Percentiles rank a stretch among this genome's conserved stretches.
Evolutionary conservation across 2,797 vertebrate species (phyloP).

Genomic region (Melanitta fusca): DNA sequence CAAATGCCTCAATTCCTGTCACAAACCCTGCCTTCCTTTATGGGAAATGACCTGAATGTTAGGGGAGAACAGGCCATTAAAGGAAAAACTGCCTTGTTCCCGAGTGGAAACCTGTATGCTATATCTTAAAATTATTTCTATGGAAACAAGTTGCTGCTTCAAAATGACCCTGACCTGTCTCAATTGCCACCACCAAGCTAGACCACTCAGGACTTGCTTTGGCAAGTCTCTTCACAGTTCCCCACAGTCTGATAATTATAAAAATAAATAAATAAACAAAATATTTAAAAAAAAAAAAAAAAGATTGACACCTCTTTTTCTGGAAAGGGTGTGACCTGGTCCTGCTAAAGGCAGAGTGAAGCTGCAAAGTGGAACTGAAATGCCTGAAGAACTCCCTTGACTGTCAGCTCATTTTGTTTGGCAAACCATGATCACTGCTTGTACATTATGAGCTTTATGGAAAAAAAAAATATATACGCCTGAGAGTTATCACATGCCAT

Average conservation of each 20-base stretch:
- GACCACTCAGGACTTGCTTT: neutral
- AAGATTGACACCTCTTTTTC: slow-evolving; percentile 30
- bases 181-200: neutral
- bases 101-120: neutral
- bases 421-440: slow-evolving; percentile 38
- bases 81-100: neutral
- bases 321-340: slow-evolving; percentile 6
- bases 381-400: slow-evolving; percentile 32
- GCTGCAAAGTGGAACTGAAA: slow-evolving; percentile 51
- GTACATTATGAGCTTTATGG: neutral
- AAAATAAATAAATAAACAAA: neutral
- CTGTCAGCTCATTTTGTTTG: slow-evolving; percentile 62
- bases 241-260: neutral
- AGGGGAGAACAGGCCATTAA: neutral
- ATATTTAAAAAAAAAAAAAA: neutral
- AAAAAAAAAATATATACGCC: neutral
- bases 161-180: neutral
- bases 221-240: neutral
- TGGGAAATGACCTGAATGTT: neutral
- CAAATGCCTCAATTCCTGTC: neutral
- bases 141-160: neutral
- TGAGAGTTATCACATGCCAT: slow-evolving; percentile 51
- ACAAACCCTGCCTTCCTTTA: neutral
- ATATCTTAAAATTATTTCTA: neutral
- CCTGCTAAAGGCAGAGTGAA: slow-evolving; percentile 28